Conservation (phyloP, 30 jellyfish, hydroid and myxozoan genomes). For the Rhopilema esculentum region DNA sequence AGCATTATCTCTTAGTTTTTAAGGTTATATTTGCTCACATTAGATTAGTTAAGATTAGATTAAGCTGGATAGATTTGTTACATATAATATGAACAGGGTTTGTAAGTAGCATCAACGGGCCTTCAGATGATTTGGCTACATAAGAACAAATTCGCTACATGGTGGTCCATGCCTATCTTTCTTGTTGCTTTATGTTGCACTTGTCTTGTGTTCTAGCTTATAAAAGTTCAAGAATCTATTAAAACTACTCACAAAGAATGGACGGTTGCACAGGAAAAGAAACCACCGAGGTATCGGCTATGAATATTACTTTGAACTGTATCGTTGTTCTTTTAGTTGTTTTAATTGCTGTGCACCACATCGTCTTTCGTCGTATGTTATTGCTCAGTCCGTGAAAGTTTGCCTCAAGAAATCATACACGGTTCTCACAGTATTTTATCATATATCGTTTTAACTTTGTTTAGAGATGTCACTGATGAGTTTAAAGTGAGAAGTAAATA, state of each 20-base stretch:
- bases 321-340: not conserved
- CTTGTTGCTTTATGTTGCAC: not conserved
- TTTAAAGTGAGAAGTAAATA: conserved; percentile 93
- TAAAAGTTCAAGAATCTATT: conserved; percentile 77
- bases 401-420: not conserved
- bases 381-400: too few species aligned
- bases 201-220: conserved; percentile 45
- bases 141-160: too few species aligned
- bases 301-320: not conserved
- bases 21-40: too few species aligned
- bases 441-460: not conserved
- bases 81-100: too few species aligned
- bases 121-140: too few species aligned
- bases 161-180: not conserved
- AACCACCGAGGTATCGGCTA: conserved; percentile 83
- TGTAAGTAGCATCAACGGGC: too few species aligned
- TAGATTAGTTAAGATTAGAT: too few species aligned
- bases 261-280: conserved; percentile 85
- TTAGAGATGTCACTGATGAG: conserved; percentile 97
- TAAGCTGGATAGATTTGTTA: too few species aligned
- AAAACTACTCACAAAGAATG: conserved; percentile 86
- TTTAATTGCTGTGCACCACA: too few species aligned
- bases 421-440: not conserved
- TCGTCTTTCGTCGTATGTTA: not conserved
- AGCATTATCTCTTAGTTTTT: too few species aligned